Conservation (phyloP, 2,797 vertebrate genomes). For the Melanotaenia maccullochi region DNA sequence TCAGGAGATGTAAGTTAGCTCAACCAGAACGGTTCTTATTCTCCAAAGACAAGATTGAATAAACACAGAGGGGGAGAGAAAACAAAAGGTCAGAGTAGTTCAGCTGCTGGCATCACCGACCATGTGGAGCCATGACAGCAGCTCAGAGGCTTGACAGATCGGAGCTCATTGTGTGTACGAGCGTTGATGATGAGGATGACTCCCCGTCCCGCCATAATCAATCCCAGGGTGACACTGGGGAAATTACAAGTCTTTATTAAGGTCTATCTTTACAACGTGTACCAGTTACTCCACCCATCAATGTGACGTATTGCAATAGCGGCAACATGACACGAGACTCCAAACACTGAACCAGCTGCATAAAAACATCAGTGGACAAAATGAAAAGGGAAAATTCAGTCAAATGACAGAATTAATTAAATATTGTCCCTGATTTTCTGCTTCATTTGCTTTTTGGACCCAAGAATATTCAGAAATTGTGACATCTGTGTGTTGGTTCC, state of each 20-base stretch:
- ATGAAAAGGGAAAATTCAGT: not conserved
- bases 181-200: constrained; percentile 29
- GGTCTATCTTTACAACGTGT: constrained; percentile 37
- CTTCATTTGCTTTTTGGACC: not conserved
- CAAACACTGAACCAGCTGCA: constrained; percentile 23
- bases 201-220: constrained; percentile 39
- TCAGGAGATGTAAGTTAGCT: constrained; percentile 41
- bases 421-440: not conserved
- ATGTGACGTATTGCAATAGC: constrained; percentile 42
- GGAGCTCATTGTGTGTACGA: constrained; percentile 19
- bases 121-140: constrained; percentile 34
- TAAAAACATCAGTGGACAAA: not conserved
- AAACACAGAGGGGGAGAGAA: constrained; percentile 7
- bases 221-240: constrained; percentile 62
- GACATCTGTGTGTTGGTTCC: not conserved
- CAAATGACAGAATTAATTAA: not conserved
- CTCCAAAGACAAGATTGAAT: constrained; percentile 39
- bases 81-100: constrained; percentile 13
- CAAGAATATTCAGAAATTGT: not conserved
- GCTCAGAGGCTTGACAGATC: constrained; percentile 29
- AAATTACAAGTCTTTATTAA: constrained; percentile 71
- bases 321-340: constrained; percentile 34
- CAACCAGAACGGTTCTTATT: constrained; percentile 27
- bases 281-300: constrained; percentile 39
- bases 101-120: not conserved